Evolutionary conservation across 2,113 vertebrate species (phyloP).

Genomic region (Xenopus borealis): DNA sequence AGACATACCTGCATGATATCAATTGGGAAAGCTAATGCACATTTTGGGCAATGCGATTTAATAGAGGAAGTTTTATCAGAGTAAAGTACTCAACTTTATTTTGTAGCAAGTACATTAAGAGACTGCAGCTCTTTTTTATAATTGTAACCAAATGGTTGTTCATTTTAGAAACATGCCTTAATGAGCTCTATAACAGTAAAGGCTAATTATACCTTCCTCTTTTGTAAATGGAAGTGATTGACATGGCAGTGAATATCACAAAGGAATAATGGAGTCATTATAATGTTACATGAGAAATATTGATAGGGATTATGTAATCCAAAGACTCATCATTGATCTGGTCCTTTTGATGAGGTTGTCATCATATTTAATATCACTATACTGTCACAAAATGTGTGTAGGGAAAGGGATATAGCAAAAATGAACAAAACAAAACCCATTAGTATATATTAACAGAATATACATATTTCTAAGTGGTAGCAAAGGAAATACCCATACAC

Average conservation of each 20-base stretch:
- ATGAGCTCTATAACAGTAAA: background rate
- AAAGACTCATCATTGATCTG: background rate
- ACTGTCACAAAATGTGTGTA: too few species aligned
- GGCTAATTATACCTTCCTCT: background rate
- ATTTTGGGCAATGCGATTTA: conserved; percentile 25
- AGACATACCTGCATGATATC: conserved; percentile 72
- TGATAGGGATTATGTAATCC: background rate
- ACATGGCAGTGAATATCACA: background rate
- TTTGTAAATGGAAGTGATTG: background rate
- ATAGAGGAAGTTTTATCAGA: conserved; percentile 13
- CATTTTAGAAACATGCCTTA: background rate
- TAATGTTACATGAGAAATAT: conserved; percentile 1
- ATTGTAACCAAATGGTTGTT: background rate
- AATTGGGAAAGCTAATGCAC: conserved; percentile 26
- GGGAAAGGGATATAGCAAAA: too few species aligned
- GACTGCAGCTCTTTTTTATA: background rate
- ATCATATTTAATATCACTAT: background rate
- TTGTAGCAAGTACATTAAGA: background rate
- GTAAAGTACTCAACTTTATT: background rate
- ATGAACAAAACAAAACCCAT: too few species aligned
- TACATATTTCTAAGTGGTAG: too few species aligned
- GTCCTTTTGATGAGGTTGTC: background rate
- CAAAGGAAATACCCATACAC: too few species aligned
- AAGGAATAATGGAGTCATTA: background rate
- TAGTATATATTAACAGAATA: too few species aligned